A percentile compares a stretch with the other conserved stretches of the same genome.
phyloP scores from a whole-genome alignment of 2,797 vertebrate genomes.

The Pantherophis vulpinus region DNA sequence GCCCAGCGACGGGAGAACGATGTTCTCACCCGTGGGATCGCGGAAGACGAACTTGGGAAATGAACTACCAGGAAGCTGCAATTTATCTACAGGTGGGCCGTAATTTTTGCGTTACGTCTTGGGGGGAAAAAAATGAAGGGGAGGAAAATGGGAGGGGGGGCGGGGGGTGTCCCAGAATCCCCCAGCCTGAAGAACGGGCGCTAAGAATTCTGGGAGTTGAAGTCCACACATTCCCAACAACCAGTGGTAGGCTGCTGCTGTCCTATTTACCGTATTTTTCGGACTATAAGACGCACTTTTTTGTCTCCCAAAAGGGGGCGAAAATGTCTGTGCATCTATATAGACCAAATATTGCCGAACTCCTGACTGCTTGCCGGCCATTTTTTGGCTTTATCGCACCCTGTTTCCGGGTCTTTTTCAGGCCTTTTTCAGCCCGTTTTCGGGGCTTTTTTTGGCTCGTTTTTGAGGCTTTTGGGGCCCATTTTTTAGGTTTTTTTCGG shows the following conservation, averaged over 20 bases:
- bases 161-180: not conserved
- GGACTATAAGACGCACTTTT: too few species aligned
- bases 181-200: not conserved
- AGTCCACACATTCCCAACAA: not conserved
- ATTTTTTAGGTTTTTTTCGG: too few species aligned
- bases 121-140: not conserved
- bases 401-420: too few species aligned
- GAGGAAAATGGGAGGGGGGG: not conserved
- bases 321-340: too few species aligned
- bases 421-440: too few species aligned
- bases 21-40: conserved; percentile 70
- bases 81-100: conserved; percentile 94
- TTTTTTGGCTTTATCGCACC: too few species aligned
- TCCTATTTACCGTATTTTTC: too few species aligned
- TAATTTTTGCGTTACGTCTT: not conserved
- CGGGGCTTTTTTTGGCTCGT: rapidly evolving
- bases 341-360: too few species aligned
- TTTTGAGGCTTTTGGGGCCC: too few species aligned
- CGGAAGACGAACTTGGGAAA: conserved; percentile 87
- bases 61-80: conserved; percentile 96
- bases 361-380: too few species aligned
- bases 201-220: not conserved
- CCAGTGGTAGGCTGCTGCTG: too few species aligned
- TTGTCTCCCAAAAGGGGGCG: too few species aligned
- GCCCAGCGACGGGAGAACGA: conserved; percentile 72